Conservation (phyloP, 2,888 invertebrate genomes). For the Microctonus aethiopoides region DNA sequence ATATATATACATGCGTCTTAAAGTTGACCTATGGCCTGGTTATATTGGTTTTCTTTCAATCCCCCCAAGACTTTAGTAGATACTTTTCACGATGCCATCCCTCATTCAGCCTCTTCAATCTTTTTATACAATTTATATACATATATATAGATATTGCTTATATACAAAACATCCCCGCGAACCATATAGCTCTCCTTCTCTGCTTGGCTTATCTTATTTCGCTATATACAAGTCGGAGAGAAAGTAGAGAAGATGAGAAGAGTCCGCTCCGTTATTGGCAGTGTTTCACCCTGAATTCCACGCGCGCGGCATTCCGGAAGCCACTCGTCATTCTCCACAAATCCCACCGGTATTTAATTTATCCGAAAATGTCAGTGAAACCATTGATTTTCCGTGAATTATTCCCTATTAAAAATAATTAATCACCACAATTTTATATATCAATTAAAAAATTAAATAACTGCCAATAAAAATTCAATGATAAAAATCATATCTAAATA, state of each 20-base stretch:
- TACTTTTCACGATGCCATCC: slow-evolving; percentile 33
- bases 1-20: not conserved
- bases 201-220: slow-evolving; percentile 5
- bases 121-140: too few relatives aligned
- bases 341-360: slow-evolving; percentile 31
- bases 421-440: not conserved
- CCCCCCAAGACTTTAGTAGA: slow-evolving; percentile 13
- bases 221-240: not conserved
- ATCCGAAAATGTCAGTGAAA: not conserved
- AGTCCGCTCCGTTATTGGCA: slow-evolving; percentile 37
- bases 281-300: slow-evolving; percentile 33
- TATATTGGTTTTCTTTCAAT: slow-evolving; percentile 35
- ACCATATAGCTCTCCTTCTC: slow-evolving; percentile 17
- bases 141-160: not conserved
- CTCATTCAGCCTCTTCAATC: slow-evolving; percentile 34
- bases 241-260: slow-evolving; percentile 5
- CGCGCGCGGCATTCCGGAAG: slow-evolving; percentile 11
- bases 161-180: slow-evolving; percentile 12
- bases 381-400: slow-evolving; percentile 24
- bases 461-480: too few relatives aligned
- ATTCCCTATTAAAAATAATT: not conserved
- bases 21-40: slow-evolving; percentile 36
- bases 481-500: too few relatives aligned
- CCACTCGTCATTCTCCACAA: slow-evolving; percentile 12
- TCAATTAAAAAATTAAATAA: too few relatives aligned